These are phyloP conservation scores for Hycleus phaleratus DNA, from an alignment of 1,140 invertebrate species.

Conservation along the genomic window DNA sequence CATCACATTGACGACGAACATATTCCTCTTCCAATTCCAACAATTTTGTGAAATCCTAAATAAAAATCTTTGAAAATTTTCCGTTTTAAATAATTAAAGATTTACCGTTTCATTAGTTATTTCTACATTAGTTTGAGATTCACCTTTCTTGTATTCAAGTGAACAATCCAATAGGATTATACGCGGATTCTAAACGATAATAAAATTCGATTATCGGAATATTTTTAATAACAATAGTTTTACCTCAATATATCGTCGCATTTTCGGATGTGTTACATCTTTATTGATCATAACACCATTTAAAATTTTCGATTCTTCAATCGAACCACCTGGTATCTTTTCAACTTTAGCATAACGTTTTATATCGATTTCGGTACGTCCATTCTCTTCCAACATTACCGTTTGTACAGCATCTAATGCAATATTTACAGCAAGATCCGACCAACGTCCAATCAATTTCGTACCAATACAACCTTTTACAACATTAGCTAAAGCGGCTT, in stretches of 20 bases:
- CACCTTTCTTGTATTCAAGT: slow-evolving; percentile 98
- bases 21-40: slow-evolving; percentile 93
- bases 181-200: slow-evolving; percentile 65
- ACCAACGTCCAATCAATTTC: slow-evolving; percentile 94
- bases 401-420: slow-evolving; percentile 92
- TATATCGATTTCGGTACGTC: slow-evolving; percentile 92
- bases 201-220: slow-evolving; percentile 2
- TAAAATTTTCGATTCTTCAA: slow-evolving; percentile 93
- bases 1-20: slow-evolving; percentile 85
- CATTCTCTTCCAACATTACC: slow-evolving; percentile 82
- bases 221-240: neutral
- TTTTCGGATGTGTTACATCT: slow-evolving; percentile 97
- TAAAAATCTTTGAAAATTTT: neutral
- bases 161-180: slow-evolving; percentile 93
- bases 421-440: slow-evolving; percentile 90
- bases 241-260: slow-evolving; percentile 81
- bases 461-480: slow-evolving; percentile 94
- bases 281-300: slow-evolving; percentile 98
- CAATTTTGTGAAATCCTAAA: slow-evolving; percentile 83
- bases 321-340: slow-evolving; percentile 93
- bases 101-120: slow-evolving; percentile 77
- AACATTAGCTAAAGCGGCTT: slow-evolving; percentile 76
- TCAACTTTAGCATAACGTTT: slow-evolving; percentile 97
- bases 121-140: slow-evolving; percentile 97
- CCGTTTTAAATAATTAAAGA: neutral